These are phyloP conservation scores for Steromphala cineraria DNA, from an alignment of 2,888 invertebrate species.

Conservation along the genomic window DNA sequence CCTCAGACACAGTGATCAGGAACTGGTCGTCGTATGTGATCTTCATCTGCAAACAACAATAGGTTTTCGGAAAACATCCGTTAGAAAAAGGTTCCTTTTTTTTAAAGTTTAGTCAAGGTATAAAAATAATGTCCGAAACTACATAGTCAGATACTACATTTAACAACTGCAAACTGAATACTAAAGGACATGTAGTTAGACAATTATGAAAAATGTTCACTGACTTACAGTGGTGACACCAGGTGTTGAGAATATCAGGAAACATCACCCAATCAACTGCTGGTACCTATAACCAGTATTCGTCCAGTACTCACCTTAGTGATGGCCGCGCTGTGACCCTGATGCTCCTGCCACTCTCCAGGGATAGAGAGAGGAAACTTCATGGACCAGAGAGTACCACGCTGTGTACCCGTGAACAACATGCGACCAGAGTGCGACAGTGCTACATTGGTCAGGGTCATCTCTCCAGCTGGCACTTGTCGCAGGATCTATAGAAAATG, in stretches of 20 bases:
- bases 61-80: no score
- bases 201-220: not conserved
- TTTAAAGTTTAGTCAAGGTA: not conserved
- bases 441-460: conserved; percentile 79
- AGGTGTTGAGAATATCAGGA: not conserved
- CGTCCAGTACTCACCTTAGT: conserved; percentile 73
- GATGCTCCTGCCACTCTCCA: conserved; percentile 77
- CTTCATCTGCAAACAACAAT: conserved; percentile 77
- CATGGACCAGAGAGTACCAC: conserved; percentile 86
- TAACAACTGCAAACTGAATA: no score
- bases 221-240: not conserved
- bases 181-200: no score
- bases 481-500: conserved; percentile 67
- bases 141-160: not conserved
- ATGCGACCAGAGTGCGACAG: conserved; percentile 88
- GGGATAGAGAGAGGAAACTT: conserved; percentile 85
- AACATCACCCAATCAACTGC: no score
- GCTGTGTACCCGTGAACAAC: conserved; percentile 87
- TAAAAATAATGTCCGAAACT: no score
- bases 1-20: conserved; percentile 83
- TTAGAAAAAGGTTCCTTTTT: no score
- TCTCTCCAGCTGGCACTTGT: conserved; percentile 73
- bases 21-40: conserved; percentile 87
- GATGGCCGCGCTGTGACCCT: conserved; percentile 78
- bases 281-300: no score